phyloP scores from a whole-genome alignment of 2,797 vertebrate species.

The Anableps anableps region DNA sequence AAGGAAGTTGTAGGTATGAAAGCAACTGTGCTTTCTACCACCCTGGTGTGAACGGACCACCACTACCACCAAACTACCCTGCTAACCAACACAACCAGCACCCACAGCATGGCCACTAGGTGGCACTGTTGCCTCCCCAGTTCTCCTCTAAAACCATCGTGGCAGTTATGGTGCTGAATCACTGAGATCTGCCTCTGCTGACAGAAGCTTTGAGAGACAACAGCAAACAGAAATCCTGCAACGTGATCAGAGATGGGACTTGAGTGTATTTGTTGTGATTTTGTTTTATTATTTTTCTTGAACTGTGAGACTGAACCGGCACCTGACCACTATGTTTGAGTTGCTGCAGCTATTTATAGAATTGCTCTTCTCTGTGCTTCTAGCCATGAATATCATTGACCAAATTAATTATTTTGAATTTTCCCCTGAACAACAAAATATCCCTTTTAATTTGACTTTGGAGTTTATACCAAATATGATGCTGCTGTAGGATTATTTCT shows the following conservation, averaged over 20 bases:
- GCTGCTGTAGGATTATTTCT: slow-evolving; percentile 9
- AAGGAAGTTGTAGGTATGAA: slow-evolving; percentile 94
- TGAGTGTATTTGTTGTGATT: not conserved
- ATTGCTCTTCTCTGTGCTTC: not conserved
- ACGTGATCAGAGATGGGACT: slow-evolving; percentile 42
- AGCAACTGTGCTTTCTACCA: slow-evolving; percentile 96
- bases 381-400: not conserved
- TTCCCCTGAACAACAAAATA: not conserved
- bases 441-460: slow-evolving; percentile 8
- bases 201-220: not conserved
- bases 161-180: not conserved
- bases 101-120: slow-evolving; percentile 70
- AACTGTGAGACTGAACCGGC: slow-evolving; percentile 62
- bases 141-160: not conserved
- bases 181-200: not conserved
- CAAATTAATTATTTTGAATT: not conserved
- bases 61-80: slow-evolving; percentile 83
- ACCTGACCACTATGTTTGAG: slow-evolving; percentile 54
- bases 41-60: slow-evolving; percentile 92
- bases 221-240: not conserved
- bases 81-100: slow-evolving; percentile 66
- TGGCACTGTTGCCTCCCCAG: not conserved
- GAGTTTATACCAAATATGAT: slow-evolving; percentile 17
- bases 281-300: slow-evolving; percentile 57
- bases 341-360: slow-evolving; percentile 14